Percentiles rank a stretch among this genome's conserved stretches.
Evolutionary conservation across 1,140 invertebrate species (phyloP).

Genomic region (Colletes latitarsis): DNA sequence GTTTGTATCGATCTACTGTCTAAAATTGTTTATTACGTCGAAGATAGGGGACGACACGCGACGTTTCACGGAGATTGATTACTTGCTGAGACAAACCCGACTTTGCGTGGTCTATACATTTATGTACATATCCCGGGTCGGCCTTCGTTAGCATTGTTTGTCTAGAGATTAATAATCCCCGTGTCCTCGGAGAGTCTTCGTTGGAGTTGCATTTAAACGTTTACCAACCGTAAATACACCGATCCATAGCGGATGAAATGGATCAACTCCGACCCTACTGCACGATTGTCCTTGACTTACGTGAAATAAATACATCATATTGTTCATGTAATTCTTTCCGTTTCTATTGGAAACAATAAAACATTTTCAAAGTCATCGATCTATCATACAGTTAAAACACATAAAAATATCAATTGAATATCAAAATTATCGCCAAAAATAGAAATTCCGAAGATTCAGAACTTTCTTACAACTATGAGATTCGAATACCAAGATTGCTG

Average conservation of each 20-base stretch:
- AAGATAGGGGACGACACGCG: not conserved
- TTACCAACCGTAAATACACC: conserved; percentile 31
- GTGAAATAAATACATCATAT: not conserved
- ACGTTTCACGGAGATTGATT: conserved; percentile 32
- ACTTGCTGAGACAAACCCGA: conserved; percentile 23
- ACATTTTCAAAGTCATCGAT: too few relatives aligned
- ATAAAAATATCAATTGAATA: too few relatives aligned
- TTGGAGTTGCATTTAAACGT: conserved; percentile 42
- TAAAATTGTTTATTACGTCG: not conserved
- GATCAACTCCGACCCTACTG: not conserved
- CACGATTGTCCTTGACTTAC: not conserved
- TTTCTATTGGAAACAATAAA: not conserved
- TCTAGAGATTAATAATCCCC: conserved; percentile 47
- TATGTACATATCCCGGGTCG: conserved; percentile 37
- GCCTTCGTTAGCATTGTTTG: conserved; percentile 54
- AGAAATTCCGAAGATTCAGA: too few relatives aligned
- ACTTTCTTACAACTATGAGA: too few relatives aligned
- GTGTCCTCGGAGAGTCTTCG: conserved; percentile 8
- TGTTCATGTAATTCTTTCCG: not conserved
- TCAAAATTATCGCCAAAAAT: too few relatives aligned
- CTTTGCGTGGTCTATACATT: conserved; percentile 27
- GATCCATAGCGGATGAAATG: conserved; percentile 1
- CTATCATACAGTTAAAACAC: too few relatives aligned
- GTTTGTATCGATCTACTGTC: not conserved
- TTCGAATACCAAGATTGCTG: too few relatives aligned